Conservation (phyloP, 2,888 invertebrate species). For the Arrhopalites spinosus region DNA sequence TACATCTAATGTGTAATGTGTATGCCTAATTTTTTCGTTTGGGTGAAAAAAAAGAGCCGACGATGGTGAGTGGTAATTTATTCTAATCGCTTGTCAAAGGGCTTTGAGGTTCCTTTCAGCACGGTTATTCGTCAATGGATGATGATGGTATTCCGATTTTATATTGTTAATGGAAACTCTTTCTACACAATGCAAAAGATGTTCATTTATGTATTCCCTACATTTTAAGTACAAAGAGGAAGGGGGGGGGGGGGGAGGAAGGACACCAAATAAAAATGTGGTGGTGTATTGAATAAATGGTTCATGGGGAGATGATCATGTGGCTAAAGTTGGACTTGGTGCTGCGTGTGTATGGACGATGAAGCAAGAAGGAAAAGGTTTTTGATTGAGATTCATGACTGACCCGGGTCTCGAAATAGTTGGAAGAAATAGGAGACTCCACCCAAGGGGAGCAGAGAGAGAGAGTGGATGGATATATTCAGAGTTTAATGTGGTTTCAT, state of each 20-base stretch:
- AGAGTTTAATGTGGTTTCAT: background rate
- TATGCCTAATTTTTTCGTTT: constrained; percentile 18
- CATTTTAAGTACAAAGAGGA: background rate
- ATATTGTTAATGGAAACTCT: constrained; percentile 20
- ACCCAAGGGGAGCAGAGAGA: background rate
- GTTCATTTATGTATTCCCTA: background rate
- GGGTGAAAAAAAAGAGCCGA: constrained; percentile 22
- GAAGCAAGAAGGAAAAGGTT: constrained; percentile 13
- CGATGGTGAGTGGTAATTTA: constrained; percentile 33
- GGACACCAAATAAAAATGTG: constrained; percentile 12
- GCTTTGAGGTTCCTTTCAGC: constrained; percentile 27
- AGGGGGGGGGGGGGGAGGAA: background rate
- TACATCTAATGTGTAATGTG: too few species aligned
- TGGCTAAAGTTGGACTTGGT: background rate
- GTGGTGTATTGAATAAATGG: background rate
- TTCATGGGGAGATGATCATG: background rate
- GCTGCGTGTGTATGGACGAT: background rate
- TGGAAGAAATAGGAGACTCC: constrained; percentile 9
- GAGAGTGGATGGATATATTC: too few species aligned
- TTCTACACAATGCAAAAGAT: background rate
- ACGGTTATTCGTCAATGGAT: constrained; percentile 28
- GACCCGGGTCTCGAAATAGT: constrained; percentile 37
- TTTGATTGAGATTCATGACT: constrained; percentile 40
- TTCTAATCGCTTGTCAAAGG: constrained; percentile 37
- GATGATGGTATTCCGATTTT: constrained; percentile 29